phyloP scores from a whole-genome alignment of 53 echinoderm and acorn worm genomes.

The Astropecten irregularis region DNA sequence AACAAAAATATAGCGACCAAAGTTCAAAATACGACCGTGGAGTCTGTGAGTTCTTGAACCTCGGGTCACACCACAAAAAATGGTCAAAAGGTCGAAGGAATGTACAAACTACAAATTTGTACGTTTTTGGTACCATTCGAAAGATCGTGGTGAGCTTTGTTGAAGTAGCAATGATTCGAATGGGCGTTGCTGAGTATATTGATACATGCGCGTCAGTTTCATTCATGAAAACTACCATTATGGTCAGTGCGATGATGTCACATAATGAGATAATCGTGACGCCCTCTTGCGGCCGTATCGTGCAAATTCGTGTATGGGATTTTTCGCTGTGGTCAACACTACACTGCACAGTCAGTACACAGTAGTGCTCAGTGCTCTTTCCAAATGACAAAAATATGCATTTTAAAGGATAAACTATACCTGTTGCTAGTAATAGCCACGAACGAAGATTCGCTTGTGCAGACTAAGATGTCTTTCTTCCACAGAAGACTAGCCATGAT shows the following conservation, averaged over 20 bases:
- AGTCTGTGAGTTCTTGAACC: too few species aligned
- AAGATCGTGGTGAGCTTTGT: too few species aligned
- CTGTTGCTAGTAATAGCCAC: constrained; percentile 6
- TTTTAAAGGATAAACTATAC: not conserved
- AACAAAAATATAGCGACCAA: not conserved
- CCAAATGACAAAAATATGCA: not conserved
- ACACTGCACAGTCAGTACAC: not conserved
- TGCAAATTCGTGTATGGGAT: too few species aligned
- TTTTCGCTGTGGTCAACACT: not conserved
- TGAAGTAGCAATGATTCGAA: not conserved
- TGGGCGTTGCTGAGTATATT: not conserved
- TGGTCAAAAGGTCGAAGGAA: too few species aligned
- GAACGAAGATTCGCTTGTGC: constrained; percentile 5
- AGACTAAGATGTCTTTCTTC: constrained; percentile 8
- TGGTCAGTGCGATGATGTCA: too few species aligned
- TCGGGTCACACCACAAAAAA: too few species aligned
- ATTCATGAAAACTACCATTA: too few species aligned
- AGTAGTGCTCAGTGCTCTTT: not conserved
- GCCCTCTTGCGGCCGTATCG: not conserved
- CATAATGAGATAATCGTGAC: not conserved
- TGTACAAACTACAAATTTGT: too few species aligned
- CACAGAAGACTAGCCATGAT: constrained; percentile 28
- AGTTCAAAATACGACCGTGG: too few species aligned
- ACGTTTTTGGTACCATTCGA: too few species aligned
- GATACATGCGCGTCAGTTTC: not conserved